Conservation (phyloP, 1,140 invertebrate genomes). For the Hylaeus volcanicus region DNA sequence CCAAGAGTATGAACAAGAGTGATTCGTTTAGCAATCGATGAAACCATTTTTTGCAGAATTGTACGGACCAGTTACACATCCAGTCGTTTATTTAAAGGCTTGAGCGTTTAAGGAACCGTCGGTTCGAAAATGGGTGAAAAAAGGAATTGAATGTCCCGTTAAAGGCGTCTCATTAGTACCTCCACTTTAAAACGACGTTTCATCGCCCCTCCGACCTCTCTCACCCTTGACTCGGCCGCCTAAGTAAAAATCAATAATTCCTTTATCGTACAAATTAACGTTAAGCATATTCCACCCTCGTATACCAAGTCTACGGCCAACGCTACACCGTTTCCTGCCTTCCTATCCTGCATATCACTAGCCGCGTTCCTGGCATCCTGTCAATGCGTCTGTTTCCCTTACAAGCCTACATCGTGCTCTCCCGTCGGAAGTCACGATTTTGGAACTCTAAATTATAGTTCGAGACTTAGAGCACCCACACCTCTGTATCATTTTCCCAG, state of each 20-base stretch:
- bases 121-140: neutral
- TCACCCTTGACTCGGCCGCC: conserved; percentile 70
- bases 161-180: conserved; percentile 68
- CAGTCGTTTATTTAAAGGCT: neutral
- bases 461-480: no score
- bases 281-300: conserved; percentile 78
- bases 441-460: neutral
- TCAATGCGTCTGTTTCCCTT: conserved; percentile 20
- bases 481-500: no score
- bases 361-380: conserved; percentile 40
- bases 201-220: conserved; percentile 55
- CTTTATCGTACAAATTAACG: conserved; percentile 79
- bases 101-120: conserved; percentile 5
- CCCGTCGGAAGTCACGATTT: neutral
- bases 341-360: conserved; percentile 63
- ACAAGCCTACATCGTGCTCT: neutral
- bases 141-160: conserved; percentile 55
- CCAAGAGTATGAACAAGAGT: no score
- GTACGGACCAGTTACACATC: neutral
- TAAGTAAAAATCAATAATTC: conserved; percentile 81
- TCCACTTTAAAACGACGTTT: conserved; percentile 65
- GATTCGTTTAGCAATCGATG: neutral
- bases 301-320: conserved; percentile 59
- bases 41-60: no score
- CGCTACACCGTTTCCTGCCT: conserved; percentile 62